Evolutionary conservation across 1,140 invertebrate species (phyloP), one percentile per base, ranked within the genome.

Genomic region (Asbolus verrucosus): DNA sequence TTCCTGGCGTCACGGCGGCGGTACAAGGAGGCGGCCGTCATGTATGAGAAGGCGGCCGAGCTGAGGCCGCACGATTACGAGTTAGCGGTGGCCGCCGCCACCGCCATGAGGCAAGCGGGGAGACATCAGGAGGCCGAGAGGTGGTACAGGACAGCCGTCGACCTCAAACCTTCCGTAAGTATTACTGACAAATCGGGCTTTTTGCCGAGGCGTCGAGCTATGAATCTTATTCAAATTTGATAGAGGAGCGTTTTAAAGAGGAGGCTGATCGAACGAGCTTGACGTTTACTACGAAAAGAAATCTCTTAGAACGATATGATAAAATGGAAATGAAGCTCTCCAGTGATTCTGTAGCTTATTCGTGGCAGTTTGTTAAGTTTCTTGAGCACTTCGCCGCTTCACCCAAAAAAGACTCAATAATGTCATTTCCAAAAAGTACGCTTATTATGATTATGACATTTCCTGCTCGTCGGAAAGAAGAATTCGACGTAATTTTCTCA

Each of bases 61-160:
- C 81, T 96, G 21, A 87, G 90, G 31, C 90, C 92, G 0, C 83
- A 86, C 8, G 92, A 97, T 76, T 94, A 94, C 79, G 90, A 94
- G 50, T 83, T 94, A 13, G 87, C 93, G 8, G 92, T 96, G 66
- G 91, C 92, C 31, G 92, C 94, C 6, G 96, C 95, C 9, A 93
- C 93, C 19, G 91, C 93, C 0, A 84, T 97, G 70, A 84, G 94
- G 60, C 89, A 94, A 76, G 88, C 92, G 6, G 88, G 90, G 15
- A 85, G 91, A 21, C 91, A 92, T 72, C 82, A 85, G 6, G 89
- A 92, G 65, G 94, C 96, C 0, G 95, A 97, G 78, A 81, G 87
- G 30, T 94, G 92, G 87, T 98, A 97, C 82, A 85, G 90, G 59
- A 87, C 88, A 79, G 91, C 91, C 5, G 87, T 89, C 1, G 79